Base-by-base conservation (phyloP, 2,113 vertebrate genomes). In the Carlito syrichta region DNA sequence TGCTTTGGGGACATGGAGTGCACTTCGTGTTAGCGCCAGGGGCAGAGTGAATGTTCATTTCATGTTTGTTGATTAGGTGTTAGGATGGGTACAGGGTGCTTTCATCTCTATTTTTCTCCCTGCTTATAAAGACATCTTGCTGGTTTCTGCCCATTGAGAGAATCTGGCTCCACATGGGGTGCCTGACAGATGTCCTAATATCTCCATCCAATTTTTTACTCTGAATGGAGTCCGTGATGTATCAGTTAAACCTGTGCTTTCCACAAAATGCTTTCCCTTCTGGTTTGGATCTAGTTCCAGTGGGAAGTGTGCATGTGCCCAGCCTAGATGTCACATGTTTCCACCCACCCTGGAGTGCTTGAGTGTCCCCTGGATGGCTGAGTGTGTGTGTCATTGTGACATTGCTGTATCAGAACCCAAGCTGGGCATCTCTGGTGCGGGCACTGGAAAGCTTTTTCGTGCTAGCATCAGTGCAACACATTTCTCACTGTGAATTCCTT, bases 111-210 rank as follows among this genome's bases (percentile, higher is more conserved):
- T 10, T 74, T 86, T 56, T 87, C 40, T 77, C 52, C 60, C n/a
- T 40, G 14, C 77, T 95, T n/a, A 40, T 90, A 82, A 86, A 92
- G 81, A 76, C 60, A 63, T 74, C 86, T 95, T 63, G 66, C 77
- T 95, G 85, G 73, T 94, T 97, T 96, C 68, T 96, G 50, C 91
- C 84, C 82, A 91, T 69, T 91, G 92, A 96, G 96, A 97, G 78
- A 95, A 58, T 91, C 88, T 35, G 32, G 38, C 83, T 88, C 90
- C 92, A 50, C 2, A 5, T 87, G 60, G 91, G 95, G 90, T 86
- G 58, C 77, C 95, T 90, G 91, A 96, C 91, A 96, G 94, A 89
- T 91, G 89, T 89, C 91, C 86, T 94, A 69, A 60, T 87, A 76
- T 60, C 93, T 69, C 73, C 82, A 50, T 95, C 86, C 92, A 90